Conservation (phyloP, 1,140 invertebrate genomes). For the Maniola jurtina region DNA sequence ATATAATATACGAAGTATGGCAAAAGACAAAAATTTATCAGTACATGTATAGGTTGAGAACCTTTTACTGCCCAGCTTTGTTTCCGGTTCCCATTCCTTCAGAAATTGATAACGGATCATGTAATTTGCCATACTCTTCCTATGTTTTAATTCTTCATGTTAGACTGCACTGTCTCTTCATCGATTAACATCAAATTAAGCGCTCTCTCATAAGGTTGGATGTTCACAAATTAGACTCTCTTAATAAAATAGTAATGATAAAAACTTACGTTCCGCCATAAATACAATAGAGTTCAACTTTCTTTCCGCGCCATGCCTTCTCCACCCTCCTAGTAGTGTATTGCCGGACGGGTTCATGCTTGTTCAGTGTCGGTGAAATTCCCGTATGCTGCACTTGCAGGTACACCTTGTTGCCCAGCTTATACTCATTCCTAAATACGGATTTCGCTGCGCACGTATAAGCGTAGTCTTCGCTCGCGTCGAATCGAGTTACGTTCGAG, state of each 20-base stretch:
- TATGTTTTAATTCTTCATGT: too few species aligned
- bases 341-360: conserved; percentile 86
- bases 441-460: conserved; percentile 95
- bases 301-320: conserved; percentile 89
- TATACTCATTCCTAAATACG: conserved; percentile 92
- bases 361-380: conserved; percentile 86
- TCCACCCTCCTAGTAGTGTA: conserved; percentile 93
- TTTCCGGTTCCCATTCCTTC: too few species aligned
- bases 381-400: conserved; percentile 89
- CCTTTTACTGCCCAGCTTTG: too few species aligned
- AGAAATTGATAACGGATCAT: too few species aligned
- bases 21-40: too few species aligned
- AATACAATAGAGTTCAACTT: conserved; percentile 90
- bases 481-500: conserved; percentile 93
- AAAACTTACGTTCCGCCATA: conserved; percentile 91
- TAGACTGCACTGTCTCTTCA: too few species aligned
- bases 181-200: too few species aligned
- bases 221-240: background rate
- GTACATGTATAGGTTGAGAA: too few species aligned
- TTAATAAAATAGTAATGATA: background rate
- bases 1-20: too few species aligned
- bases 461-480: conserved; percentile 88
- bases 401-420: conserved; percentile 90
- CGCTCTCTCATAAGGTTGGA: too few species aligned
- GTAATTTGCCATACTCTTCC: too few species aligned